Evolutionary conservation across 2,113 vertebrate genomes (phyloP), one percentile per base, ranked within the genome.

Genomic region (Hydrochoerus hydrochaeris): DNA sequence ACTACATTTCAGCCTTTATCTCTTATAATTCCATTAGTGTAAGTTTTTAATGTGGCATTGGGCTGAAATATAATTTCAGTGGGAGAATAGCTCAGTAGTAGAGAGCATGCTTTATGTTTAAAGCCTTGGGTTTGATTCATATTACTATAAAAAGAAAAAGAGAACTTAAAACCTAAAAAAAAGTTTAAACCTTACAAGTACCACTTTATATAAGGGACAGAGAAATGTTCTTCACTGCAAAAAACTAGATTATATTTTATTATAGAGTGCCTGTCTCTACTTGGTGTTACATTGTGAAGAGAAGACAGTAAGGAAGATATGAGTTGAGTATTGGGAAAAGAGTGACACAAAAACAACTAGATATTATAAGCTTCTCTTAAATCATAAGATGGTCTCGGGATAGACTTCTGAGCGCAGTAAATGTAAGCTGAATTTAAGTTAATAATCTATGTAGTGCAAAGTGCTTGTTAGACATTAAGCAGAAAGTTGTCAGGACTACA

Each of bases 361-460:
- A 85, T 85, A 78, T 38, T 91, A 38, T 88, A 94, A 71, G 63
- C 63, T 69, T 65, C 46, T 52, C 77, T 91, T 80, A 87, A 83
- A 82, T 87, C 58, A 57, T 77, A 87, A 52, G 87, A 9, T 90
- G 49, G 49, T 65, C 46, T 52, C 77, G 52, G 62, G 46, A 4
- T 97, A 38, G 46, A 80, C 86, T 95, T 94, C 57, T 93, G 65
- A 88, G 65, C 52, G 73, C 88, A 93, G 62, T 54, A 88, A 46
- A 84, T 92, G 65, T 62, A 44, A 41, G 95, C 82, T 41, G 78
- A 91, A 77, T 88, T 97, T 94, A 73, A 82, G 52, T 38, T 5
- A 71, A 75, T 84, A 46, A 35, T 95, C 35, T 96, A 4, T 85
- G 11, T 69, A 57, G 19, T 81, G 16, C 63, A 67, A 52, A 85